A percentile compares a stretch with the other conserved stretches of the same genome.
Conservation (phyloP, 2,888 invertebrate species). For the Prionchulus punctatus region DNA sequence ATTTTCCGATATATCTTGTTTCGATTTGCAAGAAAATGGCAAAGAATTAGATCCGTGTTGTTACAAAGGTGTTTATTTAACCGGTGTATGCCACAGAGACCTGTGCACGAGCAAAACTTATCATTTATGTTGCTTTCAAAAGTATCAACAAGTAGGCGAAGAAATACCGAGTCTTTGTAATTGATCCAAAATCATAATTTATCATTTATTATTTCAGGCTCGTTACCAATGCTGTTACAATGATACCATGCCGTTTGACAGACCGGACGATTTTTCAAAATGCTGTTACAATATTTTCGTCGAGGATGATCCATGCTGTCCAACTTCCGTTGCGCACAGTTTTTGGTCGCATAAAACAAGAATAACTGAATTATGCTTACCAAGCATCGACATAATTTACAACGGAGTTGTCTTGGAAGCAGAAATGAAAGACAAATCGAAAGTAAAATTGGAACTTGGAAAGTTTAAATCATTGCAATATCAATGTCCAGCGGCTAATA, state of each 20-base stretch:
- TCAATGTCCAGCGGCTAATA: conserved; percentile 17
- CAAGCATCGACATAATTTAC: conserved; percentile 20
- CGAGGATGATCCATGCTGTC: conserved; percentile 11
- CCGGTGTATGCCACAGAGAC: conserved; percentile 25
- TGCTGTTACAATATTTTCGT: conserved; percentile 26
- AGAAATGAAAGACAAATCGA: conserved; percentile 3
- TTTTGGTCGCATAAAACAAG: conserved; percentile 20
- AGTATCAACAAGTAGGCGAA: conserved; percentile 25
- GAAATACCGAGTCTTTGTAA: no score
- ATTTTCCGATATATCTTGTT: neutral
- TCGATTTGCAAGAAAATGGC: neutral
- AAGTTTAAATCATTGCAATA: conserved; percentile 18
- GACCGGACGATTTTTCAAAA: conserved; percentile 24
- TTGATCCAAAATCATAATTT: no score
- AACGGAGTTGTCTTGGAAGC: conserved; percentile 15
- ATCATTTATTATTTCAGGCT: conserved; percentile 16
- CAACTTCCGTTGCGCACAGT: conserved; percentile 15
- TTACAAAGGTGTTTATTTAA: conserved; percentile 24
- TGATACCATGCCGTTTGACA: conserved; percentile 11
- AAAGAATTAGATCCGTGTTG: conserved; percentile 23
- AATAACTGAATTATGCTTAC: conserved; percentile 27
- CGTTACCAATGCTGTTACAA: conserved; percentile 23
- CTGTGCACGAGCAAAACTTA: conserved; percentile 23
- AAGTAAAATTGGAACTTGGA: conserved; percentile 15
- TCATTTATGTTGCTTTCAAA: conserved; percentile 30